phyloP scores from a whole-genome alignment of 2,113 vertebrate genomes.

The Ancistrus triradiatus region DNA sequence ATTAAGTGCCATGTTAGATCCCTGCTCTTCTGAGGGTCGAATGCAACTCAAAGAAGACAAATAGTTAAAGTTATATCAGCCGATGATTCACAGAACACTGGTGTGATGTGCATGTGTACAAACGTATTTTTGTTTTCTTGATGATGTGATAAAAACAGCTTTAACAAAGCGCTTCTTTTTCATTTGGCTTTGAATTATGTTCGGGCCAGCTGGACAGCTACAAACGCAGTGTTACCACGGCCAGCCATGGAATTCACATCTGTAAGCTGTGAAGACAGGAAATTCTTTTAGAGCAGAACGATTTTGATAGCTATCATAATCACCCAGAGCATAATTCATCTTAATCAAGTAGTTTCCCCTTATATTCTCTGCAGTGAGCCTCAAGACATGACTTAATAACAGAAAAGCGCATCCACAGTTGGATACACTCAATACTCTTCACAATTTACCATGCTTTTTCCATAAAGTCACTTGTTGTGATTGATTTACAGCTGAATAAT shows the following conservation, averaged over 20 bases:
- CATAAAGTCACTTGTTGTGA: constrained; percentile 5
- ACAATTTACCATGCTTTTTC: constrained; percentile 10
- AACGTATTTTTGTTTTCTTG: no score
- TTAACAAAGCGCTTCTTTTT: no score
- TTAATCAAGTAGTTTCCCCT: constrained; percentile 19
- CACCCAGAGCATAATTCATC: constrained; percentile 11
- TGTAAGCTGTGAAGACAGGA: constrained; percentile 33
- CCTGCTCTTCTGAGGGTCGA: no score
- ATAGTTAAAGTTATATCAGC: no score
- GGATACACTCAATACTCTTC: constrained; percentile 6
- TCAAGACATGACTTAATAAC: constrained; percentile 20
- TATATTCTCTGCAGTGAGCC: not conserved
- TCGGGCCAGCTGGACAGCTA: constrained; percentile 25
- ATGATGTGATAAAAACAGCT: no score
- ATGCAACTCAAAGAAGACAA: no score
- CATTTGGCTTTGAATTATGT: no score
- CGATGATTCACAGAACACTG: no score
- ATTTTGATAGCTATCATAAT: constrained; percentile 17
- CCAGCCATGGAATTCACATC: constrained; percentile 13
- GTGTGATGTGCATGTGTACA: no score
- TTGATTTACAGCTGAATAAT: constrained; percentile 21
- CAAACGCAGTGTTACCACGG: constrained; percentile 4
- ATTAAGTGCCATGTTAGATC: no score
- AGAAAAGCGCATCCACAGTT: constrained; percentile 29
- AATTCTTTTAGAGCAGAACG: constrained; percentile 17